phyloP scores from a whole-genome alignment of 2,888 invertebrate genomes.

The Isoperla grammatica region DNA sequence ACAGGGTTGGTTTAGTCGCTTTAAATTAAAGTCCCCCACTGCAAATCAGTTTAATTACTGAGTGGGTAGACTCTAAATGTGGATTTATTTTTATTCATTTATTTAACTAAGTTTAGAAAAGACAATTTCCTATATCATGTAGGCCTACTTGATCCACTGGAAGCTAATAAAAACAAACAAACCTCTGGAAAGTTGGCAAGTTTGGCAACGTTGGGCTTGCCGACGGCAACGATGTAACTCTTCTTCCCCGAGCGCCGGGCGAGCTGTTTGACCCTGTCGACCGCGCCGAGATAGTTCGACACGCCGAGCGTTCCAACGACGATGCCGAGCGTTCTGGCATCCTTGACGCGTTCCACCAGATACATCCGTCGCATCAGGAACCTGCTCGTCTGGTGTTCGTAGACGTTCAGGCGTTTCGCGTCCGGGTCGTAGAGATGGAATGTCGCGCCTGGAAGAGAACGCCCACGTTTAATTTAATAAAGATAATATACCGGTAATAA shows the following conservation, averaged over 20 bases:
- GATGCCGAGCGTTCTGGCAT: conserved; percentile 80
- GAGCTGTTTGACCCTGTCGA: conserved; percentile 66
- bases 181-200: conserved; percentile 91
- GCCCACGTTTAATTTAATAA: too few relatives aligned
- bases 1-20: too few relatives aligned
- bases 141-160: too few relatives aligned
- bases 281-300: conserved; percentile 66
- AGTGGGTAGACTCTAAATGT: too few relatives aligned
- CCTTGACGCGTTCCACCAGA: conserved; percentile 85
- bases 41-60: too few relatives aligned
- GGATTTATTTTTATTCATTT: too few relatives aligned
- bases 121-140: too few relatives aligned
- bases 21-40: too few relatives aligned
- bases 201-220: conserved; percentile 91
- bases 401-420: background rate
- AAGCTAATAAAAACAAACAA: too few relatives aligned
- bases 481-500: background rate
- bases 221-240: conserved; percentile 86
- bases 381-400: conserved; percentile 44
- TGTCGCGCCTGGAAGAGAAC: conserved; percentile 6
- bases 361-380: conserved; percentile 76
- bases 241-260: conserved; percentile 75
- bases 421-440: conserved; percentile 20
- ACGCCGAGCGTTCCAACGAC: conserved; percentile 88
- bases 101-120: too few relatives aligned